Evolutionary conservation across 2,113 vertebrate species (phyloP).

Genomic region (Tupaia chinensis): DNA sequence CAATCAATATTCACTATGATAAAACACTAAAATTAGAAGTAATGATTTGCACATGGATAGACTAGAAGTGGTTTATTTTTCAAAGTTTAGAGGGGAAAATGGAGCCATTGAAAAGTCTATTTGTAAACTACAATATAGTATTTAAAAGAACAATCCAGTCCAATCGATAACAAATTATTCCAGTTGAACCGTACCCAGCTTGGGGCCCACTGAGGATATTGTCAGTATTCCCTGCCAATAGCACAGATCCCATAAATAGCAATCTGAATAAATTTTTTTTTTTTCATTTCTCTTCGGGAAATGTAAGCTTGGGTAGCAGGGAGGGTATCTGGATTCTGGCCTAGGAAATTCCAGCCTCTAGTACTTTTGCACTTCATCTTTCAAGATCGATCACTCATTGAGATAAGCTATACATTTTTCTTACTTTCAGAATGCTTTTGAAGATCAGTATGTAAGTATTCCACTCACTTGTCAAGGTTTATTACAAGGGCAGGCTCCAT

Average conservation of each 20-base stretch:
- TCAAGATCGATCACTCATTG: too few relatives aligned
- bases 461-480: conserved; percentile 38
- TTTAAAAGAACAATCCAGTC: conserved; percentile 78
- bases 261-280: background rate
- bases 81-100: conserved; percentile 70
- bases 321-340: too few relatives aligned
- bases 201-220: conserved; percentile 70
- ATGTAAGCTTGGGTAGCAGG: too few relatives aligned
- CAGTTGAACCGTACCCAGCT: conserved; percentile 69
- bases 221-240: conserved; percentile 63
- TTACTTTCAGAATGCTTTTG: too few relatives aligned
- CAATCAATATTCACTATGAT: conserved; percentile 77
- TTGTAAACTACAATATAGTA: conserved; percentile 73
- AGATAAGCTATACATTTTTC: too few relatives aligned
- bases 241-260: conserved; percentile 70
- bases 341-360: too few relatives aligned
- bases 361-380: too few relatives aligned
- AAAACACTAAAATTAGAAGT: conserved; percentile 72
- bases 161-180: conserved; percentile 76
- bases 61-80: conserved; percentile 74
- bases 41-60: conserved; percentile 81
- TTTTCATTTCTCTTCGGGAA: too few relatives aligned
- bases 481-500: conserved; percentile 36
- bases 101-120: conserved; percentile 44
- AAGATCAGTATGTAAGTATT: background rate